Percentiles rank a stretch among this genome's conserved stretches.
Evolutionary conservation across 1,140 invertebrate genomes (phyloP).

Genomic region (Drosophila gunungcola): DNA sequence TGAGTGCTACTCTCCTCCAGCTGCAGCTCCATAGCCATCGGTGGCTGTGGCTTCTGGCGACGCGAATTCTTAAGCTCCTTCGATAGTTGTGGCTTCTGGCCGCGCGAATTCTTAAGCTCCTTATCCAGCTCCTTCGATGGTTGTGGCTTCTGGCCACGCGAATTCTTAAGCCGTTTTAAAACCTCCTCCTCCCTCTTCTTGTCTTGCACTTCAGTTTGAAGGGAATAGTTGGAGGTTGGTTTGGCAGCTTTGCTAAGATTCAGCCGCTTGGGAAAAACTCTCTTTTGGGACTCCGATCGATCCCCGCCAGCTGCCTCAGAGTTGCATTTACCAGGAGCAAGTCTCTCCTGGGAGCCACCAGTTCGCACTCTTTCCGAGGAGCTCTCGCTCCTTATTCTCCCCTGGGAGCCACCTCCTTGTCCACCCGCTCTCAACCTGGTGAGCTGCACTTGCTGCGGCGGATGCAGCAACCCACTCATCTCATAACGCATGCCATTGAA

Average conservation of each 20-base stretch:
- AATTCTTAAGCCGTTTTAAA: neutral
- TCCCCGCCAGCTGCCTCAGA: slow-evolving; percentile 21
- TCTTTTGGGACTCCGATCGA: neutral
- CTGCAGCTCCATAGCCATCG: too few species aligned
- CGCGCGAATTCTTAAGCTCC: neutral
- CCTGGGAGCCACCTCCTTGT: too few species aligned
- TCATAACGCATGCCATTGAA: slow-evolving; percentile 58
- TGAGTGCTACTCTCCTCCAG: neutral
- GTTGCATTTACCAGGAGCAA: too few species aligned
- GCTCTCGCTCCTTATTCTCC: too few species aligned
- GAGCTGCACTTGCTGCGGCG: neutral
- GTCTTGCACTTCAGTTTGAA: neutral
- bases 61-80: neutral
- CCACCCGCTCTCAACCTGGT: neutral
- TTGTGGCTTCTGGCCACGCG: neutral
- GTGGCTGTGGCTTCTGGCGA: neutral
- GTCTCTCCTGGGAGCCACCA: too few species aligned
- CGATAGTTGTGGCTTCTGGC: neutral
- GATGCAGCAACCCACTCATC: slow-evolving; percentile 21
- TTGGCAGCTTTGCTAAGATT: neutral
- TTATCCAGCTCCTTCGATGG: too few species aligned
- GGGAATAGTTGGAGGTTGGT: neutral
- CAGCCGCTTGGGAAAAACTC: neutral
- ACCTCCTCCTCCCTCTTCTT: neutral
- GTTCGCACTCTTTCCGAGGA: too few species aligned